Evolutionary conservation across 2,113 vertebrate genomes (phyloP), one percentile per base, ranked within the genome.

Genomic region (Lampris megalopsis): DNA sequence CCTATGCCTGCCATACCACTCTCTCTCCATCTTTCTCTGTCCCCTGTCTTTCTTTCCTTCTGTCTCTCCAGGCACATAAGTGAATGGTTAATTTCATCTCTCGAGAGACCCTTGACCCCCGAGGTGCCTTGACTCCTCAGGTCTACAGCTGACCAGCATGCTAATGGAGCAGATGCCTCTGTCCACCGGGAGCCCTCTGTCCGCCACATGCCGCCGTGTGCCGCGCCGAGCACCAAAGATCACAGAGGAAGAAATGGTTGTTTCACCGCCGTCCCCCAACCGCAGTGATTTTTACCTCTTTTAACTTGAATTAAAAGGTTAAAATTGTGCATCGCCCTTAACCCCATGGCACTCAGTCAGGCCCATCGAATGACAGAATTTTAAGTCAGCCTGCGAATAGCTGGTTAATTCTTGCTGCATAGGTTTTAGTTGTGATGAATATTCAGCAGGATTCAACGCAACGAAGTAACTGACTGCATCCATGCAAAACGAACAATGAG

Each of bases 21-120:
- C 24, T 58, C 54, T 45, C 35, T n/a, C 37, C 37, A 3, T 11
- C 48, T 13, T 11, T 4, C 36, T 9, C 47, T 36, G n/a, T 24
- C 42, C 9, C 11, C 63, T 52, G 7, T 5, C 35, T 52, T 2
- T 11, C 48, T 66, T 35, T 66, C 63, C 11, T 37, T 41, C 13
- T 63, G 9, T 41, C 13, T 66, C 61, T 81, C 63, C 50, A 63
- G 74, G 74, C 86, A 83, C 69, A 79, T 82, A 71, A 71, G 72
- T 35, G 52, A 87, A 86, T 72, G 64, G 73, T 85, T 90, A 61
- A 89, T 89, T 88, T 86, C 56, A 83, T 84, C 78, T 71, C 71
- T 71, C 6, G 58, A 72, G 73, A 65, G 80, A 80, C 79, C 82
- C 80, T 87, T 89, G 80, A 92, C 83, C 83, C 83, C 43, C 7